Conservation (phyloP, 2,888 invertebrate genomes). For the Luperina testacea region DNA sequence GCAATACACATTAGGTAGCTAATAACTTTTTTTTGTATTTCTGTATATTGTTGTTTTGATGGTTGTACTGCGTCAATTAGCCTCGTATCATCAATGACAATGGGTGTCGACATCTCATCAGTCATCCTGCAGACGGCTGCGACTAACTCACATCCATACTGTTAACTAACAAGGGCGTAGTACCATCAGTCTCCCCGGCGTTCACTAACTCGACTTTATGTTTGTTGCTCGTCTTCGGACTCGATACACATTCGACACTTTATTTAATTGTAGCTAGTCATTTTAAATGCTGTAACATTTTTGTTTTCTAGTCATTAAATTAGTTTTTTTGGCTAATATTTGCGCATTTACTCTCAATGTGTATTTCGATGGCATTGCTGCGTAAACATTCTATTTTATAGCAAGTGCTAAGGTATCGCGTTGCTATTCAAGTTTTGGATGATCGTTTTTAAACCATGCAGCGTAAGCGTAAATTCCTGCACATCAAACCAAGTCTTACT, state of each 20-base stretch:
- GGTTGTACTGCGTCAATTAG: constrained; percentile 82
- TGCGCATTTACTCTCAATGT: constrained; percentile 30
- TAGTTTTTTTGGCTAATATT: constrained; percentile 26
- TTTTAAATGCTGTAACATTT: constrained; percentile 11
- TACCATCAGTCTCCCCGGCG: constrained; percentile 76
- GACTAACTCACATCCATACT: constrained; percentile 81
- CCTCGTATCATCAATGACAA: constrained; percentile 72
- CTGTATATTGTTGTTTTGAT: constrained; percentile 65
- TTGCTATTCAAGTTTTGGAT: neutral
- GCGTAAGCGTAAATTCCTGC: constrained; percentile 7
- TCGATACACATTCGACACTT: constrained; percentile 53
- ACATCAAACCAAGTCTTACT: constrained; percentile 2
- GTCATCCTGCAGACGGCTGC: constrained; percentile 70
- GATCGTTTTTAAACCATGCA: neutral
- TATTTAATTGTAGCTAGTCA: constrained; percentile 37
- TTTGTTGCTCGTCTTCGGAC: constrained; percentile 86
- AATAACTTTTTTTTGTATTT: constrained; percentile 64
- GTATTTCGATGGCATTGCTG: constrained; percentile 30
- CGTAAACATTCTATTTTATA: neutral
- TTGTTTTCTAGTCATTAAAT: constrained; percentile 13
- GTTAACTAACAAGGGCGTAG: constrained; percentile 86
- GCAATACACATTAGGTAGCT: constrained; percentile 72
- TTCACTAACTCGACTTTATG: constrained; percentile 81
- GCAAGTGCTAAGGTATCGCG: neutral
- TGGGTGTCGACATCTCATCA: constrained; percentile 77